Base-by-base conservation (phyloP, 1,140 invertebrate species). In the Reticulitermes speratus region DNA sequence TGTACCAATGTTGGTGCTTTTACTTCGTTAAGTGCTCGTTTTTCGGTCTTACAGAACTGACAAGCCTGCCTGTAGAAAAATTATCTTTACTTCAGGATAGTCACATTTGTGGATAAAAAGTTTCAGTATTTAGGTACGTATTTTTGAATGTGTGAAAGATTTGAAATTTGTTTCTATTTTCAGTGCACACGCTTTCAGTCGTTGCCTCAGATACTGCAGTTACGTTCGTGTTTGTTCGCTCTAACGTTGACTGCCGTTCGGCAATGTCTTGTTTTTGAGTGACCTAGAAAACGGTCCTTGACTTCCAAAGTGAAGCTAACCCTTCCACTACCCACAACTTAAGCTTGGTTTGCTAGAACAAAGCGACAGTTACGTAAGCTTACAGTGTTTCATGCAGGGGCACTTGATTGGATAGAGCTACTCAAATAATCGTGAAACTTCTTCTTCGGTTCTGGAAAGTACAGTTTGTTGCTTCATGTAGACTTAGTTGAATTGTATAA, bases 261-360 rank as follows among this genome's bases (percentile, higher is more conserved):
- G 59, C 25, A 65, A 19, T 65, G 59, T 5, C 19, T 65, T 23
- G 59, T 65, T 75, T n/a, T 25, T 75, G 65, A 8, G 65, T 7
- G 65, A 25, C 65, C 65, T 75, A 75, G 65, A 75, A 75, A 75
- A 75, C 65, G 65, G 65, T 75, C 65, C 65, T 75, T 75, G 65
- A 75, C 65, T 75, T 75, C 65, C 65, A 75, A 75, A 75, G 25
- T 25, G 25, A 75, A 75, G 25, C n/a, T 75, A 75, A 75, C n/a
- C 65, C 65, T 30, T 75, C 65, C 25, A 75, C n/a, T 75, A 8
- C 65, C 7, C 65, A 30, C 65, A n/a, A 25, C n/a, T 25, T 75
- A 75, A 75, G 30, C 65, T 75, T 30, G 25, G 65, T 75, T 75
- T 12, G 25, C 65, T 75, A n/a, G 65, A 75, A 75, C 65, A 75